phyloP scores from a whole-genome alignment of 2,113 vertebrate genomes.

The Prunella himalayana region DNA sequence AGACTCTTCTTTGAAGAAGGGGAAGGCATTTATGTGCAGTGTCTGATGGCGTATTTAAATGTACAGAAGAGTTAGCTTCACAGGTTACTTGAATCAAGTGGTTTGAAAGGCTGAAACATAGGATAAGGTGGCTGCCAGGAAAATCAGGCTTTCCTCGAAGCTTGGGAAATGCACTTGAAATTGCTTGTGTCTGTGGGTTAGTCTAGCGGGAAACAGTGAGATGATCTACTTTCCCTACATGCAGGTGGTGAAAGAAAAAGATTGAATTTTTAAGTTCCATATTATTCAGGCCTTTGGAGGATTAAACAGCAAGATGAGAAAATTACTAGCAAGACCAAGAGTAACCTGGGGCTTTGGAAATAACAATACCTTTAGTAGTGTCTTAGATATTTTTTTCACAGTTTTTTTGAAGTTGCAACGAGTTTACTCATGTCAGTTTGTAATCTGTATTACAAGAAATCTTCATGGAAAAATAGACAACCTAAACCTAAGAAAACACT shows the following conservation, averaged over 20 bases:
- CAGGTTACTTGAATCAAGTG: background rate
- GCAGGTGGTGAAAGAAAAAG: background rate
- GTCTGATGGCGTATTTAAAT: background rate
- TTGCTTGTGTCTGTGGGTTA: background rate
- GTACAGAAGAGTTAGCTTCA: background rate
- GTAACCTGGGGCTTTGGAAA: background rate
- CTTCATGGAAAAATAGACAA: background rate
- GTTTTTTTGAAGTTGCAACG: background rate
- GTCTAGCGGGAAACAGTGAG: background rate
- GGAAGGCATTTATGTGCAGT: background rate
- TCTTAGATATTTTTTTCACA: background rate
- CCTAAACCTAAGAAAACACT: background rate
- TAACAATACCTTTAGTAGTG: background rate
- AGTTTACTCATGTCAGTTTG: background rate
- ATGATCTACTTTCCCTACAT: background rate
- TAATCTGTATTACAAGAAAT: background rate
- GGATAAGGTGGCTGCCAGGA: background rate
- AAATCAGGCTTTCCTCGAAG: background rate
- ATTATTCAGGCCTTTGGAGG: background rate
- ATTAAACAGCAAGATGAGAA: background rate
- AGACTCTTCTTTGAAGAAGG: background rate
- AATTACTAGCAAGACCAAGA: background rate
- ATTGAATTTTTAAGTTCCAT: background rate
- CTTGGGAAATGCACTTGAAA: background rate
- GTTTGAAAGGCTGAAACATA: background rate